Percentiles rank a stretch among this genome's conserved stretches.
phyloP scores from a whole-genome alignment of 2,888 invertebrate genomes.

The Drosophila sordidula region DNA sequence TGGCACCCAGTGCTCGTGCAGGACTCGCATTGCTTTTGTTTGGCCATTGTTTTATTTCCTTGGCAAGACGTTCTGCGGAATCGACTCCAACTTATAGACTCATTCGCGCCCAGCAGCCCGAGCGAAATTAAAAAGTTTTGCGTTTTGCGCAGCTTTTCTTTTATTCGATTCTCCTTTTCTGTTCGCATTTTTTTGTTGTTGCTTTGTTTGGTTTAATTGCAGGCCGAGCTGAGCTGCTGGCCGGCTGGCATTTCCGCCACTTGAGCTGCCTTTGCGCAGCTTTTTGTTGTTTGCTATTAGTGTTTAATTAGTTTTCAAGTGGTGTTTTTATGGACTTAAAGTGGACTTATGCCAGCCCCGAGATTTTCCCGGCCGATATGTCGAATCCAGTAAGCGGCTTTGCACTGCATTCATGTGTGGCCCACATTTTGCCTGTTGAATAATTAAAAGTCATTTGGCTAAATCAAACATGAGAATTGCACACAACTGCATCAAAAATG shows the following conservation, averaged over 20 bases:
- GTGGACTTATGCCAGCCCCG: constrained; percentile 45
- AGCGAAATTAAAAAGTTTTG: constrained; percentile 73
- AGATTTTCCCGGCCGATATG: constrained; percentile 37
- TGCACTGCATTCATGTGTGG: constrained; percentile 15
- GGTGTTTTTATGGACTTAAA: constrained; percentile 81
- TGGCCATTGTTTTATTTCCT: constrained; percentile 62
- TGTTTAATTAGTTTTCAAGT: constrained; percentile 84
- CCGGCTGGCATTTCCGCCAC: constrained; percentile 48
- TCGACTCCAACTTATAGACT: constrained; percentile 69
- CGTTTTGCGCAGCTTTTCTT: constrained; percentile 44
- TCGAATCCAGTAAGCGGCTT: constrained; percentile 10
- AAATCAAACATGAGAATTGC: constrained; percentile 41
- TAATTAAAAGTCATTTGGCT: constrained; percentile 57
- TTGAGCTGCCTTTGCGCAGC: constrained; percentile 56
- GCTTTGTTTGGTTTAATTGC: constrained; percentile 62
- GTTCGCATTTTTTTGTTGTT: constrained; percentile 2
- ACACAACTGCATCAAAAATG: constrained; percentile 50
- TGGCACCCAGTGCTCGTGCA: constrained; percentile 62
- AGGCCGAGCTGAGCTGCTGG: constrained; percentile 26
- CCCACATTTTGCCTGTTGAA: constrained; percentile 35
- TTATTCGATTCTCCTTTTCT: constrained; percentile 27
- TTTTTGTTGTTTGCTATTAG: constrained; percentile 77
- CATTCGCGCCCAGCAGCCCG: constrained; percentile 74
- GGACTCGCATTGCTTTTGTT: constrained; percentile 53
- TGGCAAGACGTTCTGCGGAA: constrained; percentile 54